Evolutionary conservation across 2,113 vertebrate genomes (phyloP), one percentile per base, ranked within the genome.

Genomic region (Podiceps cristatus): DNA sequence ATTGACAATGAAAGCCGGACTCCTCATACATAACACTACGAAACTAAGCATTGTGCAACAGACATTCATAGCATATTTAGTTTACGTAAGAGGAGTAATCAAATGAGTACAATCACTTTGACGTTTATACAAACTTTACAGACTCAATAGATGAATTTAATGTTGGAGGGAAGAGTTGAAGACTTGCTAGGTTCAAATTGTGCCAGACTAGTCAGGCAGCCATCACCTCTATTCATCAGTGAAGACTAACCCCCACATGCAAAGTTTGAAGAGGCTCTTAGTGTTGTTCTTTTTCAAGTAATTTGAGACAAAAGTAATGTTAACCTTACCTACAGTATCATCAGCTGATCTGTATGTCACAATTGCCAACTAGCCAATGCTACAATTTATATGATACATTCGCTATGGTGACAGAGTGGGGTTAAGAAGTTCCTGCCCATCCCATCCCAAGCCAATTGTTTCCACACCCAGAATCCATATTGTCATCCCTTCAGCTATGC

Each of bases 31-130:
- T 44, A 68, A 91, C 33, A 74, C 77, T n/a, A 22, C 20, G 62
- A 90, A 95, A 90, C 75, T 33, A 29, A 73, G 69, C 50, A 83
- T 69, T 97, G 82, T 53, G 78, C 85, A 97, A 95, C 50, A 71
- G 71, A 58, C 63, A 62, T 79, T 90, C 71, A 33, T 1, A 75
- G 24, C 66, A 72, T 89, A 91, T 79, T 80, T 85, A 88, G 37
- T 37, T 37, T 37, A 37, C 37, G 37, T 37, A 37, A 37, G 37
- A 37, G 7, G 37, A 37, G 37, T 37, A 37, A 37, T 37, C 9
- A 37, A 37, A 37, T 37, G 37, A 37, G 13, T 45, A 60, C 31
- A n/a, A 56, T 58, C 42, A 60, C 44, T 72, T 10, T 18, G 62
- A 50, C 31, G 3, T 53, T 82, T 59, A 50, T 18, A 49, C 8